phyloP scores from a whole-genome alignment of 2,113 vertebrate genomes.

The Morone saxatilis region DNA sequence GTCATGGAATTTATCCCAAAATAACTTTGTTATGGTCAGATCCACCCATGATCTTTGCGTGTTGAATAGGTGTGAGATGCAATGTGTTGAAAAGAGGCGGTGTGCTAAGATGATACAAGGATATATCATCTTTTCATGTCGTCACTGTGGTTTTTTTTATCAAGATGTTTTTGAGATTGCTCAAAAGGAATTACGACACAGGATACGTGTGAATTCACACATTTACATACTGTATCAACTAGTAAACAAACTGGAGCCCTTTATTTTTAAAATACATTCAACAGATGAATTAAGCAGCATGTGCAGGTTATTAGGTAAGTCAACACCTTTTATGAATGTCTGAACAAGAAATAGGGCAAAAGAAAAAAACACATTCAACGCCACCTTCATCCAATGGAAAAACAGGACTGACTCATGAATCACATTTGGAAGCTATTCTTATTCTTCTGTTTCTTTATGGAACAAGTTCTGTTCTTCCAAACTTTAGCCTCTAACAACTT shows the following conservation, averaged over 20 bases:
- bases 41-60: slow-evolving; percentile 42
- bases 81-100: background rate
- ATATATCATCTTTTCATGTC: slow-evolving; percentile 13
- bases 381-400: slow-evolving; percentile 17
- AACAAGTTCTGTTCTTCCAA: slow-evolving; percentile 30
- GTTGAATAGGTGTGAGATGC: slow-evolving; percentile 5
- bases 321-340: background rate
- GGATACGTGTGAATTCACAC: background rate
- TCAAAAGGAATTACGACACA: background rate
- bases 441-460: slow-evolving; percentile 33
- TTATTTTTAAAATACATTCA: background rate
- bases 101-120: background rate
- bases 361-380: background rate
- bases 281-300: background rate
- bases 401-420: slow-evolving; percentile 51
- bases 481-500: slow-evolving; percentile 11
- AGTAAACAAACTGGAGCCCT: background rate
- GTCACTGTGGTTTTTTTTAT: background rate
- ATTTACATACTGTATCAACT: background rate
- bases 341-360: background rate
- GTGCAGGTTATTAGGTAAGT: background rate
- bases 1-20: slow-evolving; percentile 45
- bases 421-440: slow-evolving; percentile 41
- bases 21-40: slow-evolving; percentile 51
- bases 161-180: background rate